These are phyloP conservation scores for Allochrocebus solatus DNA, from an alignment of 2,797 vertebrate species.

Conservation along the genomic window DNA sequence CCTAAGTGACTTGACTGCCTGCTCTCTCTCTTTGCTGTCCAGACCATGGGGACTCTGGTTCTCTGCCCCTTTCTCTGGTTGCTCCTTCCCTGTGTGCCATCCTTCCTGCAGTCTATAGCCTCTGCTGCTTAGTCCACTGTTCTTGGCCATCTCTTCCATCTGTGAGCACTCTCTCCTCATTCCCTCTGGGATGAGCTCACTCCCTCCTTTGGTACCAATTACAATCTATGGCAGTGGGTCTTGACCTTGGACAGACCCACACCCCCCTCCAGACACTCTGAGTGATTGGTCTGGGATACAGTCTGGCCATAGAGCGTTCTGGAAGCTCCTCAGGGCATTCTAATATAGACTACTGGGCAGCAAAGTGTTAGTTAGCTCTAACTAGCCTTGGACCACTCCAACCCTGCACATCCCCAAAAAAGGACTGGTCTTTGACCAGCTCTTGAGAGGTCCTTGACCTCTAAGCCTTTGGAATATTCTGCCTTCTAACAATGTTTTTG, in stretches of 20 bases:
- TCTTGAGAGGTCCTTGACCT: no score
- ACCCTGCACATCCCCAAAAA: not conserved
- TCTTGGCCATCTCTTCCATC: not conserved
- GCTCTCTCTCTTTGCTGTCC: not conserved
- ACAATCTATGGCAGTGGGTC: not conserved
- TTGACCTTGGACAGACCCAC: not conserved
- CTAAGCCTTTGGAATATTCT: no score
- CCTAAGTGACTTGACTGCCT: not conserved
- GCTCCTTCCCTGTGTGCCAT: not conserved
- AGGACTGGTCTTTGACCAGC: not conserved
- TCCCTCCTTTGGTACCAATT: not conserved
- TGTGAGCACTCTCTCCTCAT: not conserved
- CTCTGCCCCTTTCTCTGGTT: not conserved
- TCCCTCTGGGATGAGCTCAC: not conserved
- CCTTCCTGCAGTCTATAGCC: not conserved
- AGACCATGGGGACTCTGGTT: not conserved
- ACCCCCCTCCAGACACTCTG: not conserved
- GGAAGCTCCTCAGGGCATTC: no score
- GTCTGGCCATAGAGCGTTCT: not conserved
- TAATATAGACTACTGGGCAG: not conserved
- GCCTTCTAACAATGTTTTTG: not conserved
- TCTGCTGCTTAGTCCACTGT: not conserved
- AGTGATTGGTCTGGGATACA: not conserved
- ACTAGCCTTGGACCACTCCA: not conserved
- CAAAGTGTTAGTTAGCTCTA: not conserved